Conservation (phyloP, 2,888 invertebrate species). For the Caenorhabditis virilis region DNA sequence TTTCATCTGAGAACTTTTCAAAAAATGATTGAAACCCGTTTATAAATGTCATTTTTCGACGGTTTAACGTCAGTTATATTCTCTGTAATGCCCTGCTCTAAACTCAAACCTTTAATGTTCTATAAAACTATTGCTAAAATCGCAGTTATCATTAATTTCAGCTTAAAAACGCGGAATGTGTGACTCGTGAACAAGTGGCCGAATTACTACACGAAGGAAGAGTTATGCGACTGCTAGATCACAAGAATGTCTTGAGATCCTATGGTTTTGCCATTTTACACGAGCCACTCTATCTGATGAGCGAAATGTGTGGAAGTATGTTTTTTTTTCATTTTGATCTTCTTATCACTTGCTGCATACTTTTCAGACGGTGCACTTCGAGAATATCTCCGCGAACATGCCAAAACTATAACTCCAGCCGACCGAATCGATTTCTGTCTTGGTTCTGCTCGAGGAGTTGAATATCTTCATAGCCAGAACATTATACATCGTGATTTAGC, state of each 20-base stretch:
- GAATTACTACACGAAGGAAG: constrained; percentile 11
- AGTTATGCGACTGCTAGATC: constrained; percentile 8
- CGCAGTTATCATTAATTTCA: too few relatives aligned
- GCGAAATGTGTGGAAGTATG: constrained; percentile 10
- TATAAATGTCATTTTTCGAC: too few relatives aligned
- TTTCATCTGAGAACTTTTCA: too few relatives aligned
- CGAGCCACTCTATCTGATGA: constrained; percentile 13
- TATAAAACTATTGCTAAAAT: too few relatives aligned
- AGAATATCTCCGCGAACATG: constrained; percentile 10
- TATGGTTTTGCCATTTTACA: constrained; percentile 7
- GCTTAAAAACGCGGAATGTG: constrained; percentile 1
- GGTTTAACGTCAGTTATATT: too few relatives aligned
- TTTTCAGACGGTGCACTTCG: constrained; percentile 8
- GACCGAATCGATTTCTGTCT: constrained; percentile 8
- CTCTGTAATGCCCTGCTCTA: too few relatives aligned
- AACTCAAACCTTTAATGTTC: too few relatives aligned
- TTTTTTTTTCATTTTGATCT: too few relatives aligned
- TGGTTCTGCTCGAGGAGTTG: constrained; percentile 25
- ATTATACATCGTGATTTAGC: constrained; percentile 25
- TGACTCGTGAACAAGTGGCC: not conserved
- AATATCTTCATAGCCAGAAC: constrained; percentile 20
- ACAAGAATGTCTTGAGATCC: constrained; percentile 6
- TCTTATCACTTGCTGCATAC: too few relatives aligned
- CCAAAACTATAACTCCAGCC: constrained; percentile 2
- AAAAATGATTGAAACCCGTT: too few relatives aligned